Evolutionary conservation across 1,140 invertebrate species (phyloP), one percentile per base, ranked within the genome.

Genomic region (Temnothorax longispinosus): DNA sequence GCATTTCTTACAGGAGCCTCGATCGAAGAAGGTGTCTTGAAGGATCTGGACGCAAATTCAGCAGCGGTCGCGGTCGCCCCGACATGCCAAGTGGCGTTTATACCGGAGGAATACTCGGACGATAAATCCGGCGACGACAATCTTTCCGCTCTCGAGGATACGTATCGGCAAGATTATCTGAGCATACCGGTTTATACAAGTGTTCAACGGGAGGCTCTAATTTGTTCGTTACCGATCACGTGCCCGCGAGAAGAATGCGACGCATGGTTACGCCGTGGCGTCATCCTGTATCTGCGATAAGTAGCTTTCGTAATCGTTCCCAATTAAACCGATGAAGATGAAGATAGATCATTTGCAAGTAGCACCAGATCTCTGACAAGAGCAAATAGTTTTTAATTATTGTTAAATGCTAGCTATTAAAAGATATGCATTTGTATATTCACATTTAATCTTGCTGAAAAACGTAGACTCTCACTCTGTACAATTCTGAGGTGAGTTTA

Each of bases 171-270:
- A 60, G 54, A 84, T 84, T 60, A 84, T 62, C 89, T 88, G 72
- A 86, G 85, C 6, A 87, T 95, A 41, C 95, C 95, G 2, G 92
- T 95, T 74, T 95, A 95, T 50, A 87, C 91, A 0, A 93, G 92
- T 71, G 89, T 92, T 1, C 91, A 92, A 58, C 92, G 94, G 44
- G 93, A 90, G 21, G 62, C 78, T 18, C 84, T 95, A 21, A 93
- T 95, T 69, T 94, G 91, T 72, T 90, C 94, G 10, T 88, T 95
- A 32, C 94, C 94, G 8, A 92, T 95, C 8, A 85, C 85, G 3
- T 95, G 92, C 67, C 64, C 72, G 15, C 88, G 86, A 10, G 90
- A 93, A 8, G 88, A 94, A 21, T 90, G 84, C 38, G 92, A 93
- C 44, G 60, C 91, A 3, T 95, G 95, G 95, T 75, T 94, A 10